Percentiles rank a stretch among this genome's conserved stretches.
Conservation (phyloP, 1,140 invertebrate genomes). For the Lasaia peninsularis region DNA sequence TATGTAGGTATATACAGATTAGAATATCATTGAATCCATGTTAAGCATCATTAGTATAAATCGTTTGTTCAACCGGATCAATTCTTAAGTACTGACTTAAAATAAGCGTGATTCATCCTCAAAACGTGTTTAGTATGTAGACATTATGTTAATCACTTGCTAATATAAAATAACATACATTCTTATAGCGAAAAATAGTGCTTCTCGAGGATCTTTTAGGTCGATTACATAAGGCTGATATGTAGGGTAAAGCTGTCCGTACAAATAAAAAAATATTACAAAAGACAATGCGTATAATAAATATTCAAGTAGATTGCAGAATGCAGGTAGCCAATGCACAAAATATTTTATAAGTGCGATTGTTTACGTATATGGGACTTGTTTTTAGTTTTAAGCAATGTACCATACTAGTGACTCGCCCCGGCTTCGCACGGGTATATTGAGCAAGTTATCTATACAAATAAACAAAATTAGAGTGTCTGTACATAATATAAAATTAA, state of each 20-base stretch:
- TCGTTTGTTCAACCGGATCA: slow-evolving; percentile 1
- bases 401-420: no score
- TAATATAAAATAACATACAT: not conserved
- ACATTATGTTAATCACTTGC: not conserved
- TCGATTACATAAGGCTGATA: not conserved
- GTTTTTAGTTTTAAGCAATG: no score
- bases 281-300: slow-evolving; percentile 1
- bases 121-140: slow-evolving; percentile 2
- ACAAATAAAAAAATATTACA: not conserved
- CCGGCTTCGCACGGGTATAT: no score
- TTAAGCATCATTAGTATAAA: not conserved
- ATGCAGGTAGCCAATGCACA: not conserved
- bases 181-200: not conserved
- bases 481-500: no score
- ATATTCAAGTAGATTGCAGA: slow-evolving; percentile 4
- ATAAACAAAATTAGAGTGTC: no score
- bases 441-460: no score
- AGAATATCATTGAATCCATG: not conserved
- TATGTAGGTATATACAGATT: no score
- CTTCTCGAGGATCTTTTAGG: not conserved
- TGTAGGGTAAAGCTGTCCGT: not conserved
- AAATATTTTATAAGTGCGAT: not conserved
- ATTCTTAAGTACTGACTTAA: slow-evolving; percentile 15
- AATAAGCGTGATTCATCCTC: slow-evolving; percentile 14
- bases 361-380: no score